Evolutionary conservation across 2,113 vertebrate genomes (phyloP).

Genomic region (Leiothrix lutea): DNA sequence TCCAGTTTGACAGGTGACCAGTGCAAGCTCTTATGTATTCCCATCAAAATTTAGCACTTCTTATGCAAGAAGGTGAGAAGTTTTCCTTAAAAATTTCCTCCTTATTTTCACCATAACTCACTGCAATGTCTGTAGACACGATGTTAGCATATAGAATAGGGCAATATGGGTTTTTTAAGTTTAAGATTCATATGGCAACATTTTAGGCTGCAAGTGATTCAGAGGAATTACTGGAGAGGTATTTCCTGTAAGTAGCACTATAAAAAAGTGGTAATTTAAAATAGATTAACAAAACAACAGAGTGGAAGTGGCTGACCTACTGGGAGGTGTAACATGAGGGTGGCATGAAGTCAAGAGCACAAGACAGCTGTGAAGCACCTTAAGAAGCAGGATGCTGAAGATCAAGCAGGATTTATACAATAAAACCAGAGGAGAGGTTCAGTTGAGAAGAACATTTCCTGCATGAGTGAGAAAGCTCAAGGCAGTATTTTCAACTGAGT

Average conservation of each 20-base stretch:
- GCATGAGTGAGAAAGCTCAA: neutral
- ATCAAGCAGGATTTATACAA: neutral
- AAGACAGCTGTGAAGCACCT: neutral
- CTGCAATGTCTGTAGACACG: neutral
- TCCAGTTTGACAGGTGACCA: neutral
- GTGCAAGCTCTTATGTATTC: neutral
- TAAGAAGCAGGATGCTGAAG: neutral
- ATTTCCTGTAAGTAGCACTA: neutral
- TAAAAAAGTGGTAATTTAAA: neutral
- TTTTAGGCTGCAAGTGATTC: neutral
- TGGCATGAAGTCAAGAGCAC: neutral
- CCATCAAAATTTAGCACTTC: neutral
- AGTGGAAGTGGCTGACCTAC: neutral
- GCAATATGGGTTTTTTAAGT: neutral
- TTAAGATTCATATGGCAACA: neutral
- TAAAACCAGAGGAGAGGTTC: neutral
- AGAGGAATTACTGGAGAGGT: neutral
- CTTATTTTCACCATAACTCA: neutral
- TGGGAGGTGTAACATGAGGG: neutral
- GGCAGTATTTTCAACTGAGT: neutral
- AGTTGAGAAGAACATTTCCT: neutral
- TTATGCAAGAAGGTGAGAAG: neutral
- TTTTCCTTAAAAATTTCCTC: neutral
- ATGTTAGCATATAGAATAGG: neutral
- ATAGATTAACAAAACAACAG: neutral